These are phyloP conservation scores for Serrognathus titanus DNA, from an alignment of 2,888 invertebrate species.

Conservation along the genomic window DNA sequence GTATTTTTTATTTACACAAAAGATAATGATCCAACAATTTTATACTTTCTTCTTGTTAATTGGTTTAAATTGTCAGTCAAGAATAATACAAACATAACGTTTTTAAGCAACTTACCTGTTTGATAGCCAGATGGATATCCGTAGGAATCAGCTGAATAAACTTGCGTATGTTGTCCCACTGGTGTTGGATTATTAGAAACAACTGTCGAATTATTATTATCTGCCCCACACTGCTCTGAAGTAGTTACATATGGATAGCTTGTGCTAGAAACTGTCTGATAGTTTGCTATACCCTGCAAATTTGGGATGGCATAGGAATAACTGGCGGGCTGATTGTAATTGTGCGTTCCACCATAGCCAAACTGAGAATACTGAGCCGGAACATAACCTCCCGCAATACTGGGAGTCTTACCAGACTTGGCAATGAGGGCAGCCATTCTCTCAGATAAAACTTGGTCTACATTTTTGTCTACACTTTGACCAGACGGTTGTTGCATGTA, in stretches of 20 bases:
- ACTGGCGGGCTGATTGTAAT: conserved; percentile 15
- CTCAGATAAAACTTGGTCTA: conserved; percentile 27
- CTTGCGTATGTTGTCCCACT: too few species aligned
- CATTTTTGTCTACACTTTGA: conserved; percentile 15
- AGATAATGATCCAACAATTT: too few species aligned
- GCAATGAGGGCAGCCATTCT: conserved; percentile 29
- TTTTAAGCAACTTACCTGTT: neutral
- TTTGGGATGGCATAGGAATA: conserved; percentile 10
- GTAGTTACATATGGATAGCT: conserved; percentile 21
- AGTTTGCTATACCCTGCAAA: conserved; percentile 7
- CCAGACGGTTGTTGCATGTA: neutral
- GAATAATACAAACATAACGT: too few species aligned
- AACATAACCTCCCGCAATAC: conserved; percentile 3
- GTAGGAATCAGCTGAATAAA: neutral
- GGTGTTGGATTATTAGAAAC: neutral
- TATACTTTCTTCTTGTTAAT: too few species aligned
- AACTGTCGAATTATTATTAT: neutral
- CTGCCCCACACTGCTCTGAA: conserved; percentile 15
- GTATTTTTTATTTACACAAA: too few species aligned
- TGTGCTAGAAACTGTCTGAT: conserved; percentile 20
- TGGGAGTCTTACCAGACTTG: conserved; percentile 8
- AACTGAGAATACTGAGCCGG: conserved; percentile 13
- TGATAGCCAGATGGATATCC: neutral
- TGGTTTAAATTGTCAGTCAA: too few species aligned
- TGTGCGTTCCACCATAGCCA: conserved; percentile 16